phyloP scores from a whole-genome alignment of 2,113 vertebrate species.

The Megalops atlanticus region DNA sequence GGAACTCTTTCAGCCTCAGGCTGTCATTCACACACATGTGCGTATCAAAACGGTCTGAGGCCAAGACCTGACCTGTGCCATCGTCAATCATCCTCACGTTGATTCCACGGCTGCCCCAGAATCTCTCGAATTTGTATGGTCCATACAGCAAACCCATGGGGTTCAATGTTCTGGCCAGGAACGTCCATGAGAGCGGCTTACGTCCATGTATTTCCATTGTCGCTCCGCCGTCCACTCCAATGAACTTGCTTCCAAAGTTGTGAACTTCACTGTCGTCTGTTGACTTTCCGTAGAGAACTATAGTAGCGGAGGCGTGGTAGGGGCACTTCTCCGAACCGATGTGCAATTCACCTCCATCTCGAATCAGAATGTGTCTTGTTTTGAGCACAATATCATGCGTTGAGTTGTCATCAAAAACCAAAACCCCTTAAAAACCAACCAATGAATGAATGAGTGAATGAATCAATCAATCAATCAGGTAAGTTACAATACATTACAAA shows the following conservation, averaged over 20 bases:
- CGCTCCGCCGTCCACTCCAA: slow-evolving; percentile 43
- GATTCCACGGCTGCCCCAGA: slow-evolving; percentile 55
- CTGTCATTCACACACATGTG: slow-evolving; percentile 46
- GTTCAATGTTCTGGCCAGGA: slow-evolving; percentile 41
- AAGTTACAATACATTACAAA: no score
- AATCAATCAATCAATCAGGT: neutral
- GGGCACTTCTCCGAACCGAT: slow-evolving; percentile 48
- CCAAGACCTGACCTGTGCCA: slow-evolving; percentile 39
- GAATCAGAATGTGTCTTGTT: slow-evolving; percentile 44
- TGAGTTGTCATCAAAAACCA: slow-evolving; percentile 45
- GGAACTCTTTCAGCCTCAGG: slow-evolving; percentile 34
- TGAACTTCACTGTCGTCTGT: slow-evolving; percentile 33
- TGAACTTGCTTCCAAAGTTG: slow-evolving; percentile 51
- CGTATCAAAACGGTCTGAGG: slow-evolving; percentile 45
- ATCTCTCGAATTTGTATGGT: slow-evolving; percentile 45
- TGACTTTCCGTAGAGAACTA: slow-evolving; percentile 36
- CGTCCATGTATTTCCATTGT: slow-evolving; percentile 48
- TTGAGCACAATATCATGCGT: slow-evolving; percentile 40
- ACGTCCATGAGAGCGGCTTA: slow-evolving; percentile 42
- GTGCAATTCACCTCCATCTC: slow-evolving; percentile 40
- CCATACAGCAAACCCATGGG: slow-evolving; percentile 47
- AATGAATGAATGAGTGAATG: neutral
- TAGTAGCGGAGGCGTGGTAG: slow-evolving; percentile 25
- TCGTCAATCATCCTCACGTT: slow-evolving; percentile 49
- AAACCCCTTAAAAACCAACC: slow-evolving; percentile 33